Conservation (phyloP, 2,888 invertebrate genomes). For the Andrena flavipes region DNA sequence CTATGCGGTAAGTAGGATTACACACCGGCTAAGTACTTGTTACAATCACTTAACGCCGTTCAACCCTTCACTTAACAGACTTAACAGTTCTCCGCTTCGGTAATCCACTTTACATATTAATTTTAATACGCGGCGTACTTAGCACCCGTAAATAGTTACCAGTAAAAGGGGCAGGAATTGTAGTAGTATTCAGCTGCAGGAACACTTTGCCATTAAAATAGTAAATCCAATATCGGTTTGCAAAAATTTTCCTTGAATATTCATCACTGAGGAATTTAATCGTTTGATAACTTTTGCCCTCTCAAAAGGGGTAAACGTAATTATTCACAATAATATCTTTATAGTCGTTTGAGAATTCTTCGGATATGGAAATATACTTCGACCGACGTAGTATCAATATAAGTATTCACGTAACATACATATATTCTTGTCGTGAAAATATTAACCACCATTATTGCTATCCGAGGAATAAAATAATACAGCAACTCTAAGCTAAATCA, state of each 20-base stretch:
- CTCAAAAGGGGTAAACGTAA: no score
- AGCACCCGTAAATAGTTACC: neutral
- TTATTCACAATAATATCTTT: no score
- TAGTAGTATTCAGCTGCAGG: no score
- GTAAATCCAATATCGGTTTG: neutral
- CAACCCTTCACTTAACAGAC: slow-evolving; percentile 42
- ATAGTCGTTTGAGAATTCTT: no score
- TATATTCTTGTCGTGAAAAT: no score
- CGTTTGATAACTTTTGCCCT: no score
- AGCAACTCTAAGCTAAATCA: no score
- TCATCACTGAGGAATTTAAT: no score
- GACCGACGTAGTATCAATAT: neutral
- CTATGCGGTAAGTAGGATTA: slow-evolving; percentile 52
- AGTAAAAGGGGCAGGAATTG: neutral
- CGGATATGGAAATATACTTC: no score
- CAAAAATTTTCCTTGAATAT: neutral
- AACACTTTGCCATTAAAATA: neutral
- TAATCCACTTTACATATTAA: slow-evolving; percentile 29
- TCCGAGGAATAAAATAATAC: no score
- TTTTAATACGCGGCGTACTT: slow-evolving; percentile 18
- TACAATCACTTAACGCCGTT: slow-evolving; percentile 52
- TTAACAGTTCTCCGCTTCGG: neutral
- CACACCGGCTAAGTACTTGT: slow-evolving; percentile 45
- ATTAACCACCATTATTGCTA: no score
- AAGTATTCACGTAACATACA: no score